Conservation (phyloP, 1,140 invertebrate genomes). For the Neodiprion virginianus region DNA sequence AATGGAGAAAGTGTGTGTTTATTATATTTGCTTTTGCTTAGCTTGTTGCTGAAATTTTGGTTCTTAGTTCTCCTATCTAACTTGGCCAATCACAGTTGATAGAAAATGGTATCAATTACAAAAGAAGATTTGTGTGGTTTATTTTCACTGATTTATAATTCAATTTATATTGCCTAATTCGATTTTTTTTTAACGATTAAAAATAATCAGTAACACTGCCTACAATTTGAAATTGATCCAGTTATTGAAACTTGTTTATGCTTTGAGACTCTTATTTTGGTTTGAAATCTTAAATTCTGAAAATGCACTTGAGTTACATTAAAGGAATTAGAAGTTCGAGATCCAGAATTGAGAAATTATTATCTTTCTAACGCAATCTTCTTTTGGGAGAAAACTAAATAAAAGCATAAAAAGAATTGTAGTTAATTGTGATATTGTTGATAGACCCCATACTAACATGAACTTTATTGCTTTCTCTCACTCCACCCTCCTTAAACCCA, state of each 20-base stretch:
- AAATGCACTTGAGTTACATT: conserved; percentile 14
- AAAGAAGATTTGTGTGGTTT: conserved; percentile 4
- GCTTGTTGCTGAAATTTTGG: conserved; percentile 30
- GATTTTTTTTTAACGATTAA: conserved; percentile 27
- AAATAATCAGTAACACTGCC: conserved; percentile 28
- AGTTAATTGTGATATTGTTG: conserved; percentile 37
- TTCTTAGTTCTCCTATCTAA: conserved; percentile 5
- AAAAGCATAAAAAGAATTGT: conserved; percentile 30
- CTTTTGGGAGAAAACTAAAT: conserved; percentile 14
- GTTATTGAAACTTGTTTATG: not conserved
- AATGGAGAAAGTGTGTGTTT: conserved; percentile 37
- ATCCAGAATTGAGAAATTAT: not conserved
- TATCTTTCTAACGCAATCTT: not conserved
- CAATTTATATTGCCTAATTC: conserved; percentile 3
- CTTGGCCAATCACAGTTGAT: not conserved
- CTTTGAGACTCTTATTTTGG: not conserved
- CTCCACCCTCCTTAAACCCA: conserved; percentile 28
- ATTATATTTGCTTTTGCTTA: conserved; percentile 44
- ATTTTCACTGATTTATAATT: conserved; percentile 8
- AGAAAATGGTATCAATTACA: conserved; percentile 3
- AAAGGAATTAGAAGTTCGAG: conserved; percentile 18
- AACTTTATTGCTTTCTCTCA: conserved; percentile 40
- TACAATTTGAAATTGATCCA: not conserved
- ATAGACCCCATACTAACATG: conserved; percentile 46
- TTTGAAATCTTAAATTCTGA: too few species aligned